Base-by-base conservation (phyloP, 2,888 invertebrate genomes). In the Eristalinus aeneus region DNA sequence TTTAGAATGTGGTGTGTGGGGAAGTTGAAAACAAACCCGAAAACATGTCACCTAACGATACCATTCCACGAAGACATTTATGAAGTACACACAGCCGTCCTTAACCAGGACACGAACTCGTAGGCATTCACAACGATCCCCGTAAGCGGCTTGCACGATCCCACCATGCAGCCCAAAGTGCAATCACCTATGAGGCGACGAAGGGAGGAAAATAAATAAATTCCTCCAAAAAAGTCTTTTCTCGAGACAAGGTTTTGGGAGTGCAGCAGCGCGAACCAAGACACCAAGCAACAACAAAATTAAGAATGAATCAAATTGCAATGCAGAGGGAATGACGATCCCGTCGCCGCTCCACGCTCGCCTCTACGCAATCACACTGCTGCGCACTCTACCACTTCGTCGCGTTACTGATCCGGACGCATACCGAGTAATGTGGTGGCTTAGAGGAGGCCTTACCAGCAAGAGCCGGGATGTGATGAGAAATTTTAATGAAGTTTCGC, bases 401-500 rank as follows among this genome's bases (percentile, higher is more conserved):
- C 39, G 12, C n/a, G 39, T n/a, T 36, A 54, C 22, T 54, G 67
- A 77, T 77, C 63, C 82, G 68, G 73, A 64, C 64, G 64, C 46
- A 61, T 46, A 16, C 39, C 39, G 9, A 27, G 54, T 22, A 20
- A 23, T 20, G 11, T 54, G 36, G 20, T 75, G 65, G 56, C 36
- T 67, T 36, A 32, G 61, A 73, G 61, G 71, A 75, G 67, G 71
- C 74, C 67, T 79, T 79, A 79, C 71, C 71, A 63, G 68, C 54
- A 34, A 76, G 39, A 67, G 39, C n/a, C 64, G 69, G 34, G 61
- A 80, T 85, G 85, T 80, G 85, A 85, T 72, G 85, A 54, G 85
- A 85, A 85, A 85, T 85, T 76, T 76, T 80, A 85, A 85, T 85
- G 75, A 85, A 80, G 75, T 85, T 85, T 80, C 80, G 64, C 72